Base-by-base conservation (phyloP, 2,113 vertebrate genomes). In the Rhinoderma darwinii region DNA sequence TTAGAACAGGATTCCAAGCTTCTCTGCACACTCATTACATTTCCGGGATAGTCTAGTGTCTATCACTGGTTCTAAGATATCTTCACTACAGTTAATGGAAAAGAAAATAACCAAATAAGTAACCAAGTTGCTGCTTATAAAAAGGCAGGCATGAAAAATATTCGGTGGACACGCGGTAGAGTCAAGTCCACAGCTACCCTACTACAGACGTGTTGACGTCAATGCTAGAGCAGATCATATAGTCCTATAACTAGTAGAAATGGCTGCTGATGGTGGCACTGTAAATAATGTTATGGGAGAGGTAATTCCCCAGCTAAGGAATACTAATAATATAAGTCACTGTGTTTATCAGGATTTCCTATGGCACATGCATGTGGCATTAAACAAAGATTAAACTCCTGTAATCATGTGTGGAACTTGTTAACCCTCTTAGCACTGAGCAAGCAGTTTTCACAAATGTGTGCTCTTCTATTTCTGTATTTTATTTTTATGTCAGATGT, bases 331-430 rank as follows among this genome's bases (percentile, higher is more conserved):
- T 41, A 79, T 89, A 91, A 90, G 88, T 91, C 91, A 92, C 92
- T 89, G 63, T 83, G 89, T 91, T 91, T 89, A 90, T 90, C 84
- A 74, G 94, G 90, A 93, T 89, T 88, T 86, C 90, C 91, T 89
- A 90, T 54, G 56, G 88, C 90, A 91, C 88, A 88, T 93, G 94
- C 95, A 94, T 94, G 95, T 90, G 93, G 89, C 91, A 90, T 92
- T 88, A 91, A 92, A 91, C 86, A 90, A 89, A 86, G 90, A 91
- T 56, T 80, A 89, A 88, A 89, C 89, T 92, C 89, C 90, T 92
- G 73, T 89, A 73, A 89, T 78, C 89, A 84, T 70, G 89, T 88
- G 82, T 78, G 89, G 50, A 59, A 50, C 89, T 91, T 92, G 88
- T 89, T 75, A 32, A 92, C 91, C 91, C 92, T 93, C 92, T 93